A percentile compares a stretch with the other conserved stretches of the same genome.
phyloP scores from a whole-genome alignment of 2,113 vertebrate genomes.

The Xiphophorus couchianus region DNA sequence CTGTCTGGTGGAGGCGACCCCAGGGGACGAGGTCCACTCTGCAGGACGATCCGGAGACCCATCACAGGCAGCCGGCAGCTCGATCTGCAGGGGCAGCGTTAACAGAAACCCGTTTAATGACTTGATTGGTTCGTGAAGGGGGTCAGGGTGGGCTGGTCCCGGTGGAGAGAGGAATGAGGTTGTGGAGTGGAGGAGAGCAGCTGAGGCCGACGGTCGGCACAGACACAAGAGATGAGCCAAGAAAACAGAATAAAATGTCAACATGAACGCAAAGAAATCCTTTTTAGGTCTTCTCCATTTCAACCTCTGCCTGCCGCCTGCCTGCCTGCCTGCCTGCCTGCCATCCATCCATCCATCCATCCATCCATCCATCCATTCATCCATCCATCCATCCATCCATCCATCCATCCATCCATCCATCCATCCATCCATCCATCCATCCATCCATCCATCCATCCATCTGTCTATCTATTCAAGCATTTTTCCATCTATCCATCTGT shows the following conservation, averaged over 20 bases:
- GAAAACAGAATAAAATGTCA: background rate
- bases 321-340: background rate
- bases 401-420: too few species aligned
- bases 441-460: too few species aligned
- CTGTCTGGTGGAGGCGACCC: slow-evolving; percentile 60
- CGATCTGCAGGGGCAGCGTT: slow-evolving; percentile 44
- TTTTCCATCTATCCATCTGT: too few species aligned
- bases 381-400: too few species aligned
- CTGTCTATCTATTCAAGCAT: too few species aligned
- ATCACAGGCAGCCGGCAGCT: slow-evolving; percentile 45
- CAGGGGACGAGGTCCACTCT: slow-evolving; percentile 21
- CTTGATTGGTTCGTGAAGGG: slow-evolving; percentile 57
- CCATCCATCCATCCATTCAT: background rate
- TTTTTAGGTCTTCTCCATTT: background rate
- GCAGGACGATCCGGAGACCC: slow-evolving; percentile 35
- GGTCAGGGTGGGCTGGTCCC: slow-evolving; percentile 34
- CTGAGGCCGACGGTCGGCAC: slow-evolving; percentile 1
- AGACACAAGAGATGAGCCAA: slow-evolving; percentile 33
- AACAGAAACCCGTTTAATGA: slow-evolving; percentile 66
- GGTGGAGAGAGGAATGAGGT: slow-evolving; percentile 16
- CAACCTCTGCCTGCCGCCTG: background rate
- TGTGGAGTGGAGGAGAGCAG: slow-evolving; percentile 17
- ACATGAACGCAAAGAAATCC: slow-evolving; percentile 7
- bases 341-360: too few species aligned
- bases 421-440: too few species aligned